Conservation (phyloP, 2,797 vertebrate species). For the Chiloscyllium punctatum region DNA sequence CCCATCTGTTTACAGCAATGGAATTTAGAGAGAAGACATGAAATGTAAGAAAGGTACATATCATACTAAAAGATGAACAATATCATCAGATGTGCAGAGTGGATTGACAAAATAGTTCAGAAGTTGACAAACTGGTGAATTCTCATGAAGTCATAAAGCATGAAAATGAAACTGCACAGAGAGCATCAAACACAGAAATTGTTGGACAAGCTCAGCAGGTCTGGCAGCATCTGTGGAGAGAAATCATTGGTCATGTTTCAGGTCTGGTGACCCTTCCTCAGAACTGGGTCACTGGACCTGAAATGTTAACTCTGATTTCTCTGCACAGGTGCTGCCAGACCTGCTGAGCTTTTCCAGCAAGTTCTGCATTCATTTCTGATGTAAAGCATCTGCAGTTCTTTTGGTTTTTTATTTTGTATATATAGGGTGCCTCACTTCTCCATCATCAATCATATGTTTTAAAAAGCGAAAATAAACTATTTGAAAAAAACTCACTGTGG, state of each 20-base stretch:
- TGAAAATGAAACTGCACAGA: slow-evolving; percentile 48
- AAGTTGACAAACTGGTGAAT: slow-evolving; percentile 45
- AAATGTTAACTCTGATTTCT: no score
- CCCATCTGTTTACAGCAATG: neutral
- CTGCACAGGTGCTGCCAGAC: no score
- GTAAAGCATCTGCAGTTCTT: no score
- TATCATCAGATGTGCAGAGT: slow-evolving; percentile 35
- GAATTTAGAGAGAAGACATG: neutral
- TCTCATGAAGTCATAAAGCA: slow-evolving; percentile 49
- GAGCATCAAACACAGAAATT: no score
- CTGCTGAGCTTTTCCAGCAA: no score
- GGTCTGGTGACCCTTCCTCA: no score
- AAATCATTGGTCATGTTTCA: no score
- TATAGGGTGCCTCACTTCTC: slow-evolving; percentile 51
- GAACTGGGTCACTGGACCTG: no score
- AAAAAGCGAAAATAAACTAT: neutral
- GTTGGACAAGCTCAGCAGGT: no score
- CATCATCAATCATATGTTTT: slow-evolving; percentile 41
- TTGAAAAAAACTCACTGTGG: neutral
- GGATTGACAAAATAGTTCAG: slow-evolving; percentile 47
- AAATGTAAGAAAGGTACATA: neutral
- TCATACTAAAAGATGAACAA: slow-evolving; percentile 24
- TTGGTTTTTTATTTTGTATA: no score
- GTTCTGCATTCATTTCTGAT: no score
- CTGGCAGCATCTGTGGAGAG: no score